phyloP scores from a whole-genome alignment of 2,888 invertebrate genomes.

The Psylliodes chrysocephalus region DNA sequence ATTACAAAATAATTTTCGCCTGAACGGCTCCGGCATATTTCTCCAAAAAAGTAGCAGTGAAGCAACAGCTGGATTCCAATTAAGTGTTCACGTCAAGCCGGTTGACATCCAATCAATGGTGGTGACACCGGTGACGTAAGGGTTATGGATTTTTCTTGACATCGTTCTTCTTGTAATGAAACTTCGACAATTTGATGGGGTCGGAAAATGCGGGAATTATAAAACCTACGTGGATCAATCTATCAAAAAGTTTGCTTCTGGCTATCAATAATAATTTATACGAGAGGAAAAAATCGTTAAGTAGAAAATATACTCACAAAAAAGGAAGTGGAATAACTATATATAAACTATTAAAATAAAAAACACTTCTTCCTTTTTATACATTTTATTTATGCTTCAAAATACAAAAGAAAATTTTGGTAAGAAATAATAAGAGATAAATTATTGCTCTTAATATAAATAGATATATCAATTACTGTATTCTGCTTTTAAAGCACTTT shows the following conservation, averaged over 20 bases:
- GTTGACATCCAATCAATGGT: slow-evolving; percentile 27
- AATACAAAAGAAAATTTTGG: too few species aligned
- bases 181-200: neutral
- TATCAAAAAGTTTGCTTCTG: neutral
- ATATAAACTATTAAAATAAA: too few species aligned
- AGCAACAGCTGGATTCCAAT: slow-evolving; percentile 27
- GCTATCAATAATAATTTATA: too few species aligned
- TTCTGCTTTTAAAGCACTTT: too few species aligned
- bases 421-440: too few species aligned
- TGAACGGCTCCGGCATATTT: neutral
- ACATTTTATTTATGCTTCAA: too few species aligned
- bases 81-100: slow-evolving; percentile 16
- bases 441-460: too few species aligned
- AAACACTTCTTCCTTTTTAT: too few species aligned
- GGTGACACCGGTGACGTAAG: slow-evolving; percentile 25
- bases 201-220: slow-evolving; percentile 6
- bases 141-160: slow-evolving; percentile 29
- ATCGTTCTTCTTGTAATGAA: slow-evolving; percentile 15
- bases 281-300: too few species aligned
- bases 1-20: slow-evolving; percentile 9
- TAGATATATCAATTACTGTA: too few species aligned
- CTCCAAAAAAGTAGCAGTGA: slow-evolving; percentile 1
- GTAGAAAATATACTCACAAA: too few species aligned
- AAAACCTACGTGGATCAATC: neutral
- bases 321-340: too few species aligned